These are phyloP conservation scores for Vultur gryphus DNA, from an alignment of 2,797 vertebrate genomes.

Conservation along the genomic window DNA sequence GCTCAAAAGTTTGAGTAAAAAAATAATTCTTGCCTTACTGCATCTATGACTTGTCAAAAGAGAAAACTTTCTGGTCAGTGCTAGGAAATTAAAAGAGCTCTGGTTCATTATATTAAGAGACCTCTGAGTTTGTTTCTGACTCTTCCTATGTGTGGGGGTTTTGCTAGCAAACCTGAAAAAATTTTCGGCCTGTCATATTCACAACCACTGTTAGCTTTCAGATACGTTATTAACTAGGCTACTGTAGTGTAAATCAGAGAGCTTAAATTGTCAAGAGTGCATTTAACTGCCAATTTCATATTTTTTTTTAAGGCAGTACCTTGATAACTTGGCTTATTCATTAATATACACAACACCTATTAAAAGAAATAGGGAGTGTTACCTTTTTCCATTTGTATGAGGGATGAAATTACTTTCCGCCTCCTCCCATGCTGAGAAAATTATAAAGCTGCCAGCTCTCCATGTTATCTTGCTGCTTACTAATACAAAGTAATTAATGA, in stretches of 20 bases:
- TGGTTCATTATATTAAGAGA: not conserved
- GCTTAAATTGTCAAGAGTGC: not conserved
- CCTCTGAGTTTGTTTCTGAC: not conserved
- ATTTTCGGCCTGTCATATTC: not conserved
- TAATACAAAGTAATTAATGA: conserved; percentile 41
- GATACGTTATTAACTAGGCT: not conserved
- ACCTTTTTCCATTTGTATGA: not conserved
- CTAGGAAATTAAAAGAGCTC: not conserved
- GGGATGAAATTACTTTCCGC: not conserved
- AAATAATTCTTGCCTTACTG: not conserved
- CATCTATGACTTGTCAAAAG: not conserved
- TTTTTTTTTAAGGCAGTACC: not conserved
- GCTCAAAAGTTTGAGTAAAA: not conserved
- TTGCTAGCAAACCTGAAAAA: not conserved
- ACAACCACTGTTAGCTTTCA: not conserved
- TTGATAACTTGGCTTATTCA: not conserved
- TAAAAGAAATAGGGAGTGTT: not conserved
- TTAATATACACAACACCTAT: not conserved
- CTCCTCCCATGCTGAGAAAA: not conserved
- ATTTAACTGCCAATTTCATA: not conserved
- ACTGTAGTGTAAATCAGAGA: not conserved
- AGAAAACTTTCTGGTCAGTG: not conserved
- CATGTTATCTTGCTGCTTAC: not conserved
- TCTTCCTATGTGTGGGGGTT: not conserved
- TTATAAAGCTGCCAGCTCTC: not conserved